Percentiles rank a stretch among this genome's conserved stretches.
Conservation (phyloP, 2,888 invertebrate genomes). For the Boloria selene region DNA sequence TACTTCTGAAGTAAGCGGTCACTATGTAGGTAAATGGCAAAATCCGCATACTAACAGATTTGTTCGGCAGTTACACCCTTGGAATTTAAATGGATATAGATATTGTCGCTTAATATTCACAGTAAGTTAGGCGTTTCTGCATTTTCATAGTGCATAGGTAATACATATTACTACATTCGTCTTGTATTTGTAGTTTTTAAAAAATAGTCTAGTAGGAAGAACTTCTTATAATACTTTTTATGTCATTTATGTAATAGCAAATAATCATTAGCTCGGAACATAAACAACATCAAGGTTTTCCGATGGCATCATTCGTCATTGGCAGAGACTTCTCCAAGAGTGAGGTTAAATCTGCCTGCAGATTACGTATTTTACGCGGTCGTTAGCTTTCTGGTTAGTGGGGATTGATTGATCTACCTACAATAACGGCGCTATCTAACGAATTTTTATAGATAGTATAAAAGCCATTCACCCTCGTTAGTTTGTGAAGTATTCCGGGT, state of each 20-base stretch:
- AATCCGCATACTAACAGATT: slow-evolving; percentile 35
- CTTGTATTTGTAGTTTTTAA: background rate
- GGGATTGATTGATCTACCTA: too few species aligned
- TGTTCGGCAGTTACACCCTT: slow-evolving; percentile 22
- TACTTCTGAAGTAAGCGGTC: slow-evolving; percentile 37
- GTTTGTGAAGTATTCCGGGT: too few species aligned
- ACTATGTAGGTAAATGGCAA: slow-evolving; percentile 35
- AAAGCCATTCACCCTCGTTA: too few species aligned
- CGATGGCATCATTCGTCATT: slow-evolving; percentile 5
- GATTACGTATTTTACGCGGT: slow-evolving; percentile 9
- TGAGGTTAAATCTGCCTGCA: slow-evolving; percentile 13
- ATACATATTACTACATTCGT: background rate
- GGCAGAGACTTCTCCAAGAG: slow-evolving; percentile 15
- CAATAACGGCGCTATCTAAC: too few species aligned
- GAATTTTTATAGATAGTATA: too few species aligned
- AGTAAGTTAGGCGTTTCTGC: background rate
- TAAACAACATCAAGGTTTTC: slow-evolving; percentile 16
- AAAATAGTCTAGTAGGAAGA: slow-evolving; percentile 3
- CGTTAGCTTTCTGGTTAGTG: background rate
- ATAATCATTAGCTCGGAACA: slow-evolving; percentile 17
- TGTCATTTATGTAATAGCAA: background rate
- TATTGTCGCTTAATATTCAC: background rate
- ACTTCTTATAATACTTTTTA: background rate
- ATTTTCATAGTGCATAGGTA: background rate
- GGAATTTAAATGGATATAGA: slow-evolving; percentile 19